These are phyloP conservation scores for Cotesia vestalis DNA, from an alignment of 1,140 invertebrate species.

Conservation along the genomic window DNA sequence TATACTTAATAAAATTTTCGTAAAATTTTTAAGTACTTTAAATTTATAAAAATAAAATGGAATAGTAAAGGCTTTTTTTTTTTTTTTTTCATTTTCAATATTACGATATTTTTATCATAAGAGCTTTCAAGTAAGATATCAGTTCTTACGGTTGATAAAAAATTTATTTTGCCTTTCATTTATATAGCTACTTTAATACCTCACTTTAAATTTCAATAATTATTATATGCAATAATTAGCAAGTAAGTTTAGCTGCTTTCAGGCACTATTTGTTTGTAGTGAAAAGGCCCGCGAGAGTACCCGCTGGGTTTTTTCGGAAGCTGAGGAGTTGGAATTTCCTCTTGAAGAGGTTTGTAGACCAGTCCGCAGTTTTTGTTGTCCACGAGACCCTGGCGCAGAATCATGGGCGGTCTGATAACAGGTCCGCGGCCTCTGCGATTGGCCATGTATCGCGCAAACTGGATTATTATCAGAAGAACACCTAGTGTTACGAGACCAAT, in stretches of 20 bases:
- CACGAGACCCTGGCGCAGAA: constrained; percentile 56
- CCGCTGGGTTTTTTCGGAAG: constrained; percentile 68
- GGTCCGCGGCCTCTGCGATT: constrained; percentile 56
- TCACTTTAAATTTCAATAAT: neutral
- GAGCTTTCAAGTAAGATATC: neutral
- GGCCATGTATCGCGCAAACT: constrained; percentile 49
- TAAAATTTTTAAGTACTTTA: too few relatives aligned
- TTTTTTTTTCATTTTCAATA: neutral
- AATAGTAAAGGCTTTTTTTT: neutral
- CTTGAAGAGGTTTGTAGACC: constrained; percentile 67
- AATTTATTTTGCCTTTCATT: neutral
- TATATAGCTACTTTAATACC: neutral
- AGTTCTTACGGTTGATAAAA: neutral
- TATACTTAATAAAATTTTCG: too few relatives aligned
- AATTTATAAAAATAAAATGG: too few relatives aligned
- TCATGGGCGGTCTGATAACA: constrained; percentile 60
- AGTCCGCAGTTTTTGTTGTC: constrained; percentile 62
- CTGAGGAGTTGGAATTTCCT: constrained; percentile 61
- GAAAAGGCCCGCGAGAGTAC: constrained; percentile 72
- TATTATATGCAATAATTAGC: neutral
- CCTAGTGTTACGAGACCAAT: constrained; percentile 48
- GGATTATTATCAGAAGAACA: constrained; percentile 48
- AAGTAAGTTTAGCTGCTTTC: constrained; percentile 67
- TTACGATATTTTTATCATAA: neutral
- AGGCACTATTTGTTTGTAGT: constrained; percentile 72